Evolutionary conservation across 2,888 invertebrate species (phyloP).

Genomic region (Chesias legatella): DNA sequence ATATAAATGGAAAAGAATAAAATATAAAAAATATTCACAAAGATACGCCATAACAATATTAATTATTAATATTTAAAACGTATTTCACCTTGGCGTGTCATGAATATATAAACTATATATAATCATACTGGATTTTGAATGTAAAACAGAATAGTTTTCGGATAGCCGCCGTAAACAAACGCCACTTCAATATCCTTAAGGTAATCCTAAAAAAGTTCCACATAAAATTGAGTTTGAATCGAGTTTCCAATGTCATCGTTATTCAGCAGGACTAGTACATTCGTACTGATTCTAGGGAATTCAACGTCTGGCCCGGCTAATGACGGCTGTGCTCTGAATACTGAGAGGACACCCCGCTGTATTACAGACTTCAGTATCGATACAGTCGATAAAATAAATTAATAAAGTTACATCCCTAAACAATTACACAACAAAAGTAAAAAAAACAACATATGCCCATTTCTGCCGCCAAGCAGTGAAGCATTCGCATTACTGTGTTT

Average conservation of each 20-base stretch:
- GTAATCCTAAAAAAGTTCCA: slow-evolving; percentile 29
- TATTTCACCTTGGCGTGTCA: too few species aligned
- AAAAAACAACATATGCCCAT: slow-evolving; percentile 7
- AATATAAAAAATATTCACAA: too few species aligned
- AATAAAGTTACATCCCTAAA: too few species aligned
- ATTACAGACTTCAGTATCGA: slow-evolving; percentile 22
- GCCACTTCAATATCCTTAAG: slow-evolving; percentile 18
- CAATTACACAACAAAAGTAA: slow-evolving; percentile 13
- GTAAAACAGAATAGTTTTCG: too few species aligned
- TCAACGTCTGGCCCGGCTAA: slow-evolving; percentile 70
- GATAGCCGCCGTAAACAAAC: slow-evolving; percentile 5
- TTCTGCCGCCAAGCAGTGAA: too few species aligned
- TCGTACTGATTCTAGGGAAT: slow-evolving; percentile 65
- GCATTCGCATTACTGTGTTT: too few species aligned
- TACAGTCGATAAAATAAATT: slow-evolving; percentile 27
- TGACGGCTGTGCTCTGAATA: slow-evolving; percentile 70
- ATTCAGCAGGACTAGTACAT: slow-evolving; percentile 56
- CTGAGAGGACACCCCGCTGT: slow-evolving; percentile 48
- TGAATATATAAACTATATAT: too few species aligned
- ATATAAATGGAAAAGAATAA: too few species aligned
- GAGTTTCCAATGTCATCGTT: slow-evolving; percentile 61
- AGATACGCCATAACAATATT: too few species aligned
- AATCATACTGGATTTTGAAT: too few species aligned
- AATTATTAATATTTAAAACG: too few species aligned
- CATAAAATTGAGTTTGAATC: slow-evolving; percentile 45